These are phyloP conservation scores for Centropristis striata DNA, from an alignment of 2,113 vertebrate species.

Conservation along the genomic window DNA sequence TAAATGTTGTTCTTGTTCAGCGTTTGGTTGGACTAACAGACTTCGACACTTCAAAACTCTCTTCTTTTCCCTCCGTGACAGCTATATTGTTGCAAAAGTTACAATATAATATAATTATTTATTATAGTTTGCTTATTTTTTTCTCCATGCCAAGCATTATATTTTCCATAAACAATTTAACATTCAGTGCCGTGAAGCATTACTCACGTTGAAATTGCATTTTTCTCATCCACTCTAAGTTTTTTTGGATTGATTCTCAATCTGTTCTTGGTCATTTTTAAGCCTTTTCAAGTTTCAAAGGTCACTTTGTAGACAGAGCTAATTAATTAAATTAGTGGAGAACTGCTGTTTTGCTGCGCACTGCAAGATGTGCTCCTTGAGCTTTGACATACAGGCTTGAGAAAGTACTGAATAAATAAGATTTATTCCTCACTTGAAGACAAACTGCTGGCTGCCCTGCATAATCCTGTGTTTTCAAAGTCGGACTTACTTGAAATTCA, in stretches of 20 bases:
- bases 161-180: conserved; percentile 10
- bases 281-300: conserved; percentile 72
- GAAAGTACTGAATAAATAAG: conserved; percentile 55
- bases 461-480: conserved; percentile 59
- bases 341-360: conserved; percentile 50
- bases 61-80: neutral
- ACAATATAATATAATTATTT: neutral
- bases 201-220: conserved; percentile 33
- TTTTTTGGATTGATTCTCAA: conserved; percentile 60
- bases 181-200: neutral
- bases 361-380: conserved; percentile 65
- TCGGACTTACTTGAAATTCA: conserved; percentile 49
- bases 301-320: conserved; percentile 75
- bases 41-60: conserved; percentile 10
- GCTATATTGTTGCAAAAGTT: neutral
- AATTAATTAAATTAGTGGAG: conserved; percentile 78
- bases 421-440: conserved; percentile 56
- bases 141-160: neutral
- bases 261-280: conserved; percentile 68
- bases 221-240: neutral
- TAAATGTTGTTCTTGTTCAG: too few relatives aligned
- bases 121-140: conserved; percentile 2
- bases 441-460: conserved; percentile 40
- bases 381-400: conserved; percentile 69
- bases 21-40: too few relatives aligned